Evolutionary conservation across 2,797 vertebrate species (phyloP), one percentile per base, ranked within the genome.

Genomic region (Cheirogaleus major): DNA sequence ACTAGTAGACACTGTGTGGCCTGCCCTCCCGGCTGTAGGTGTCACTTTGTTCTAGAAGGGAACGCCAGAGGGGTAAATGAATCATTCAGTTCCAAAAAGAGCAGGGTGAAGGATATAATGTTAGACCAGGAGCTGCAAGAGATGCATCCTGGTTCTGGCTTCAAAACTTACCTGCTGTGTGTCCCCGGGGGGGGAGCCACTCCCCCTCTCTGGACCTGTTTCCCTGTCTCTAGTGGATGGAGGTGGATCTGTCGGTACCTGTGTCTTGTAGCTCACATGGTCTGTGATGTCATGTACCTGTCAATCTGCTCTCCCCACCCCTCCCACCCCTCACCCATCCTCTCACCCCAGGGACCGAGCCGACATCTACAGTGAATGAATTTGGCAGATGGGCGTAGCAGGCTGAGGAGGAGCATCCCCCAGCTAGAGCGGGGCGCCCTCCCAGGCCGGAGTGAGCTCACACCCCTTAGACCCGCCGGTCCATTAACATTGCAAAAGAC

Each of bases 401-500:
- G 91, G 67, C 65, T 41, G 41, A 63, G 43, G 30, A 76, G 95
- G 87, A 72, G 59, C 8, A 2, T 23, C 80, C 87, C 38, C 6
- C 59, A 0, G 1, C 85, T 59, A 25, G 41, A 95, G 92, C 73
- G 0, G 4, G 27, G 50, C 13, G 1, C 81, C 65, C 35, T 30
- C 50, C 59, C 59, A n/a, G 6, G 95, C 97, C 32, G 15, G 63
- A 65, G 94, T 92, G 93, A 96, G 96, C 96, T 97, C 95, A 90
- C 80, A 94, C 97, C 85, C 97, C 94, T 95, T 61, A 96, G 91
- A 96, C 92, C 86, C 75, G 23, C 87, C 81, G 96, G 98, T 97
- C 98, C 98, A 98, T 98, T 98, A 98, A 98, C 97, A 97, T 98
- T 97, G 98, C 97, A 96, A 97, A 98, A 98, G 98, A 97, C 97